Base-by-base conservation (phyloP, 2,113 vertebrate genomes). In the Ariopsis seemanni region DNA sequence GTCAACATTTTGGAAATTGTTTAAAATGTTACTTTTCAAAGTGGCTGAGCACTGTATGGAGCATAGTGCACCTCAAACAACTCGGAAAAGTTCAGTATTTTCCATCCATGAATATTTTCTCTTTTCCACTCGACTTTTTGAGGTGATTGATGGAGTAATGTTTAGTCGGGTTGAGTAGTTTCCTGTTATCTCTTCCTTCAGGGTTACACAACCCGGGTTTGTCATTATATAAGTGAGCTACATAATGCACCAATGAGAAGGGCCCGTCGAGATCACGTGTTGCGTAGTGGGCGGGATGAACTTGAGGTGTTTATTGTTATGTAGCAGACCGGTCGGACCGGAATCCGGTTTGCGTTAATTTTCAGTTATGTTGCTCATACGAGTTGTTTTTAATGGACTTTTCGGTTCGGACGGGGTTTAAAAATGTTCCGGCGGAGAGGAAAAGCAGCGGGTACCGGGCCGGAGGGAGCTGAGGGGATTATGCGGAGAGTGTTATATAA, bases 161-260 rank as follows among this genome's bases (percentile, higher is more conserved):
- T 77, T 11, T n/a, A 22, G 48, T 77, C 20, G 20, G 25, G 74
- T 77, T 52, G 48, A 14, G 22, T 14, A n/a, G 20, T 50, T 4
- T 30, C 34, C 11, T 34, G 52, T 71, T 55, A 71, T n/a, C 83
- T 85, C 69, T 65, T 89, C 34, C 83, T 74, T 91, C 89, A 34
- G 52, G 80, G 88, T 89, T 90, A 87, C 75, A 88, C 90, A 88
- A 89, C 72, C 34, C 60, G 58, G n/a, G 63, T 86, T n/a, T 67
- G 48, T 90, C 86, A 85, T 95, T 96, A 95, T 95, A 94, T 95
- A 96, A 96, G 93, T 89, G 92, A 92, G 92, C 91, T 92, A 93
- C 81, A 92, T 88, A 89, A 79, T 48, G 75, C 81, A 62, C 92
- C 91, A 93, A 91, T 91, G 30, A 34, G 65, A 48, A 34, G 7